A percentile compares a stretch with the other conserved stretches of the same genome.
These are phyloP conservation scores for Leptothorax acervorum DNA, from an alignment of 2,888 invertebrate genomes.

Conservation along the genomic window DNA sequence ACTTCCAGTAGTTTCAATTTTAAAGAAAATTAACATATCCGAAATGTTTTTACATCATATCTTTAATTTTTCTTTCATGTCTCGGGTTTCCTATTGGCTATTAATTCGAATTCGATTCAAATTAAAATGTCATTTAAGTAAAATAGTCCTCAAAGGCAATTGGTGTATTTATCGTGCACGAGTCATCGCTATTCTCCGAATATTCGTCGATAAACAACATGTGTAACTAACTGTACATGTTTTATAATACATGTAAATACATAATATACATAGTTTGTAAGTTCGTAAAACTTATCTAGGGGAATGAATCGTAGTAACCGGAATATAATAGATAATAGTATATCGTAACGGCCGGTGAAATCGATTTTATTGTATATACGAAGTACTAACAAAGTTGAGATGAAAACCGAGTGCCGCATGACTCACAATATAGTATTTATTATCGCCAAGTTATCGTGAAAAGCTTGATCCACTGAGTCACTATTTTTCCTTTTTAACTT, in stretches of 20 bases:
- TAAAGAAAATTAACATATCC: not conserved
- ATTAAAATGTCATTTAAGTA: conserved; percentile 4
- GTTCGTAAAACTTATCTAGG: conserved; percentile 20
- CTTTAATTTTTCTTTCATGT: not conserved
- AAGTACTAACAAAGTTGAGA: conserved; percentile 28
- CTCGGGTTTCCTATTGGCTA: not conserved
- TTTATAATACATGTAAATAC: conserved; percentile 47
- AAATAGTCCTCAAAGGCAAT: not conserved
- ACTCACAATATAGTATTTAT: conserved; percentile 23
- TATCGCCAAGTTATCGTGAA: conserved; percentile 1
- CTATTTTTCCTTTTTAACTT: not conserved
- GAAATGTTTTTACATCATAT: not conserved
- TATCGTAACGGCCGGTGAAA: conserved; percentile 15
- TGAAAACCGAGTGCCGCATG: conserved; percentile 1
- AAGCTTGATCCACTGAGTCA: not conserved
- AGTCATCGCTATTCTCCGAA: conserved; percentile 19
- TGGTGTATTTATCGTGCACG: not conserved
- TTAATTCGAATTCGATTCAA: not conserved
- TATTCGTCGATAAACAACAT: conserved; percentile 18
- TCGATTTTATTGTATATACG: conserved; percentile 9
- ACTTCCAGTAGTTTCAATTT: not conserved
- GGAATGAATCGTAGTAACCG: conserved; percentile 38
- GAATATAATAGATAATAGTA: conserved; percentile 29
- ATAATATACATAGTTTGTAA: conserved; percentile 40
- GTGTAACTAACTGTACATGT: conserved; percentile 9